Evolutionary conservation across 2,888 invertebrate species (phyloP).

Genomic region (Spatulosminthurus flaviceps): DNA sequence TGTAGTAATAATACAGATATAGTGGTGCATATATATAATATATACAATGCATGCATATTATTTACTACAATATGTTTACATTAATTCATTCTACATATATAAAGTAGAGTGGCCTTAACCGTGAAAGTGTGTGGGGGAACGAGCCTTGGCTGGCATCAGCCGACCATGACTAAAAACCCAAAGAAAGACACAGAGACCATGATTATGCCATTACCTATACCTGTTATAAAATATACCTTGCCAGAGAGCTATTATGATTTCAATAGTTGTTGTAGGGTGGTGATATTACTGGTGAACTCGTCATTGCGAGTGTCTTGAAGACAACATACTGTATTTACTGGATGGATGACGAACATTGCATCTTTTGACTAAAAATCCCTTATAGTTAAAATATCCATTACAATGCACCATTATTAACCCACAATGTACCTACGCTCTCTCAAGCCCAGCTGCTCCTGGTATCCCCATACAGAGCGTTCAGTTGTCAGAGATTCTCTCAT

Average conservation of each 20-base stretch:
- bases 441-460: too few relatives aligned
- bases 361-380: background rate
- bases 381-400: conserved; percentile 16
- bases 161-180: conserved; percentile 55
- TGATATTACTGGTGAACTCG: conserved; percentile 14
- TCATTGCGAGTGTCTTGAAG: conserved; percentile 1
- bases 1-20: too few relatives aligned
- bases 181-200: conserved; percentile 41
- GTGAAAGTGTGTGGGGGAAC: conserved; percentile 58
- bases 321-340: background rate
- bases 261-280: background rate
- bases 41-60: too few relatives aligned
- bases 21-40: too few relatives aligned
- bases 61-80: too few relatives aligned
- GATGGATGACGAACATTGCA: conserved; percentile 14
- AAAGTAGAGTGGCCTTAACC: conserved; percentile 45
- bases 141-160: conserved; percentile 53
- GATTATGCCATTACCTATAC: conserved; percentile 41
- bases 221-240: background rate
- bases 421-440: conserved; percentile 12
- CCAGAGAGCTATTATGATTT: background rate
- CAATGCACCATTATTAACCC: background rate
- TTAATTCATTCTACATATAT: too few relatives aligned
- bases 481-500: background rate
- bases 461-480: conserved; percentile 9